Percentiles rank a stretch among this genome's conserved stretches.
These are phyloP conservation scores for Holothuria glaberrima DNA, from an alignment of 35 echinoderm and acorn worm genomes.

Conservation along the genomic window DNA sequence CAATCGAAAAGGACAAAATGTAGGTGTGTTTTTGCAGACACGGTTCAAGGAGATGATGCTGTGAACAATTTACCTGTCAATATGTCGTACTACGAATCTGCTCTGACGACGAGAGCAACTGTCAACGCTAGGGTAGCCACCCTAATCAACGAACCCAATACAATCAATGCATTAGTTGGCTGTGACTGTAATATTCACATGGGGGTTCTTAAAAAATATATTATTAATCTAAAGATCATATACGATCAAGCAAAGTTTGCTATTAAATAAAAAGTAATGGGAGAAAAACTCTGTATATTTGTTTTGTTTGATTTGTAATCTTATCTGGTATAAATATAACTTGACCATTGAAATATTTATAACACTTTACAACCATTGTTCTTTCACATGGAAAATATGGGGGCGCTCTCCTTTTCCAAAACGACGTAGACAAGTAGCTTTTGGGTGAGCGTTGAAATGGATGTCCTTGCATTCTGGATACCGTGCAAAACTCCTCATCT, in stretches of 20 bases:
- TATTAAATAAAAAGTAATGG: not conserved
- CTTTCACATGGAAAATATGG: too few species aligned
- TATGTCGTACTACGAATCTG: not conserved
- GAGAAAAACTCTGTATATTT: too few species aligned
- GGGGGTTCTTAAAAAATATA: not conserved
- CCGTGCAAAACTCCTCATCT: too few species aligned
- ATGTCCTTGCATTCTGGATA: too few species aligned
- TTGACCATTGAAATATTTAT: too few species aligned
- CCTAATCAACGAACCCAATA: not conserved
- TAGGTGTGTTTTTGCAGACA: not conserved
- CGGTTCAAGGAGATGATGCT: not conserved
- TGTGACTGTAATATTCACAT: not conserved
- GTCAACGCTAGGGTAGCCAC: not conserved
- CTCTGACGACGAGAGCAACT: not conserved
- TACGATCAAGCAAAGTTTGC: conserved; percentile 14
- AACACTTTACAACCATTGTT: too few species aligned
- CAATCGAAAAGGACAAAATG: not conserved
- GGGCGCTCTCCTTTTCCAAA: too few species aligned
- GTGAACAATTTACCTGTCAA: not conserved
- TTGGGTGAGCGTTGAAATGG: too few species aligned
- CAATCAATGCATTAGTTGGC: not conserved
- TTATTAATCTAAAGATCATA: not conserved
- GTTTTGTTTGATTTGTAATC: too few species aligned
- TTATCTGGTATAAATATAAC: too few species aligned
- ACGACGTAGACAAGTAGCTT: too few species aligned